Conservation (phyloP, 2,797 vertebrate genomes). For the Loriculus beryllinus region DNA sequence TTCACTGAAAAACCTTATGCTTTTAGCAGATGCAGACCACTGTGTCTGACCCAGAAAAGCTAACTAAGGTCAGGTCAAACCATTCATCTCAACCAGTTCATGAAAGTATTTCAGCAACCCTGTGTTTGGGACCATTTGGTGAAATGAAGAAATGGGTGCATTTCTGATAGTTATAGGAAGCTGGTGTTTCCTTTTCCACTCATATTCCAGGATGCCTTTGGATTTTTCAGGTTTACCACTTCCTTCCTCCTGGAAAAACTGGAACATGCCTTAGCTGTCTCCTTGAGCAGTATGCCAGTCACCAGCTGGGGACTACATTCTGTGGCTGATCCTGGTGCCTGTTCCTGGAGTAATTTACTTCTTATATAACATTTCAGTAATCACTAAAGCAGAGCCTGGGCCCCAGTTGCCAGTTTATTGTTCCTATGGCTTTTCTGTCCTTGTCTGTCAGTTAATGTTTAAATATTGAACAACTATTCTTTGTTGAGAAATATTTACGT, state of each 20-base stretch:
- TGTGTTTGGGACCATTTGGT: not conserved
- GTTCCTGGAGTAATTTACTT: not conserved
- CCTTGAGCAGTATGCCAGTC: not conserved
- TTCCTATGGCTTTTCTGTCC: not conserved
- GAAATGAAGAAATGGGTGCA: not conserved
- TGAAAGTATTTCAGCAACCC: not conserved
- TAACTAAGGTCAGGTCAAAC: not conserved
- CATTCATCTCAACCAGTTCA: not conserved
- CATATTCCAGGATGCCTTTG: not conserved
- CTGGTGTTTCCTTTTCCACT: not conserved
- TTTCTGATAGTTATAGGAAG: not conserved
- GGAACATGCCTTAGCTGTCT: not conserved
- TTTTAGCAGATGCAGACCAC: not conserved
- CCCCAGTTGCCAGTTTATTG: not conserved
- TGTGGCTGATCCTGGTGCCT: not conserved
- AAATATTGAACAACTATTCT: not conserved
- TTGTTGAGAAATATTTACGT: not conserved
- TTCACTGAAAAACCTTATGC: not conserved
- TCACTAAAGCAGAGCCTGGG: not conserved
- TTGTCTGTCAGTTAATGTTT: not conserved
- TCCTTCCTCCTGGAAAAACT: not conserved
- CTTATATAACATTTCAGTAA: not conserved
- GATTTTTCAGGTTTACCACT: not conserved
- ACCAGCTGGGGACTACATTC: not conserved
- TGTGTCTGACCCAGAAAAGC: not conserved